These are phyloP conservation scores for Hypsibius dujardini DNA, from an alignment of 1,140 invertebrate species.

Conservation along the genomic window DNA sequence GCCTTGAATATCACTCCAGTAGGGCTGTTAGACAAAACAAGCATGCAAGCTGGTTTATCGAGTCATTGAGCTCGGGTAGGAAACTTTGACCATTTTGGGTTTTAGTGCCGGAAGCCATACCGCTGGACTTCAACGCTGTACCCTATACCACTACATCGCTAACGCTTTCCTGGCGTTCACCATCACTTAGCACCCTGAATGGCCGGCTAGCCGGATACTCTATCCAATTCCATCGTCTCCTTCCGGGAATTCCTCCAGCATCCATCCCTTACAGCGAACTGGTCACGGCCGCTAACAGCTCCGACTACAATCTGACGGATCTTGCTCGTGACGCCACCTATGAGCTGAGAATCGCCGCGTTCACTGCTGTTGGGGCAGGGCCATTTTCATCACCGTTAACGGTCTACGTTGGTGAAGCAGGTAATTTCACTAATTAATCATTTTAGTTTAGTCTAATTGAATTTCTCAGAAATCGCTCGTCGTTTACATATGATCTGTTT, in stretches of 20 bases:
- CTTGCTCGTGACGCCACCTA: conserved; percentile 68
- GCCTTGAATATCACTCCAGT: no score
- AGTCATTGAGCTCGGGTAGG: no score
- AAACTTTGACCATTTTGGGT: no score
- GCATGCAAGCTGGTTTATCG: no score
- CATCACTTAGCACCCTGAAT: not conserved
- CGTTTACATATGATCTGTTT: no score
- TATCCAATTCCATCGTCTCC: conserved; percentile 13
- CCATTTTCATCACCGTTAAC: conserved; percentile 55
- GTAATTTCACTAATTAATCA: conserved; percentile 24
- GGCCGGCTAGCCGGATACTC: not conserved
- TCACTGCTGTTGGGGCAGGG: conserved; percentile 71
- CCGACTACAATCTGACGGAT: conserved; percentile 49
- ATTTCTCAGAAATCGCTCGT: conserved; percentile 2
- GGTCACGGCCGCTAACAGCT: conserved; percentile 75
- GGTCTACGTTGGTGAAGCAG: conserved; percentile 81
- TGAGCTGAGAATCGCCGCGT: conserved; percentile 66
- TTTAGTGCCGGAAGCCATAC: not conserved
- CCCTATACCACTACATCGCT: conserved; percentile 11
- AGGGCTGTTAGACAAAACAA: no score
- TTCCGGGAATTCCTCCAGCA: conserved; percentile 37
- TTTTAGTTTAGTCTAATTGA: no score
- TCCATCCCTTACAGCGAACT: conserved; percentile 62
- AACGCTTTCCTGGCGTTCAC: not conserved
- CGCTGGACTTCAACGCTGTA: not conserved